Percentiles rank a stretch among this genome's conserved stretches.
phyloP scores from a whole-genome alignment of 2,888 invertebrate genomes.

The Cynaeus angustus region DNA sequence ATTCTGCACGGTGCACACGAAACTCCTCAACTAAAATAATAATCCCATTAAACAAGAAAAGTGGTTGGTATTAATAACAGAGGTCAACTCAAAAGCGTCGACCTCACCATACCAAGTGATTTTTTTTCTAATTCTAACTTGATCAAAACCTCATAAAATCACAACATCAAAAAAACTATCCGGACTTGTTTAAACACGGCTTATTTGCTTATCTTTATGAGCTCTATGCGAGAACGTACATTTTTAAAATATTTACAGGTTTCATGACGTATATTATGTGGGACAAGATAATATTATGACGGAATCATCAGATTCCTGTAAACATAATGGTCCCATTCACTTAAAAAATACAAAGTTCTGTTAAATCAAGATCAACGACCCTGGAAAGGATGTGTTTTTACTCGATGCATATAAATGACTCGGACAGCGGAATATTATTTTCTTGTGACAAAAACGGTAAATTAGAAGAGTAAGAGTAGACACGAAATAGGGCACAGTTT shows the following conservation, averaged over 20 bases:
- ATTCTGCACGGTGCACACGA: conserved; percentile 47
- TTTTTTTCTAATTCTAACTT: conserved; percentile 3
- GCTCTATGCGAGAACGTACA: conserved; percentile 3
- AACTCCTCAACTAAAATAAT: conserved; percentile 37
- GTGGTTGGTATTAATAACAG: conserved; percentile 36
- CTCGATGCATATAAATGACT: conserved; percentile 6
- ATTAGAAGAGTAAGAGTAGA: background rate
- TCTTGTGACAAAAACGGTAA: background rate
- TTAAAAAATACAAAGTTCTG: conserved; percentile 29
- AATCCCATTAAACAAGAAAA: conserved; percentile 19
- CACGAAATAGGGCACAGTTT: no score
- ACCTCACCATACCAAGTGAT: conserved; percentile 25
- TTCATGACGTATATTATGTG: conserved; percentile 29
- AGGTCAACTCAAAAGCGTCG: conserved; percentile 4
- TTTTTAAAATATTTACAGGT: conserved; percentile 27
- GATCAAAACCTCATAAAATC: background rate
- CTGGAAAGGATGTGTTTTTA: conserved; percentile 18
- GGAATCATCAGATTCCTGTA: conserved; percentile 12
- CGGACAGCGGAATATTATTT: no score
- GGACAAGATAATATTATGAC: conserved; percentile 23
- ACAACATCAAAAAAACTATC: background rate
- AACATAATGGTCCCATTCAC: conserved; percentile 22
- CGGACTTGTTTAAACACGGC: no score
- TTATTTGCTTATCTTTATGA: conserved; percentile 3
- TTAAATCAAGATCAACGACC: conserved; percentile 34